A percentile compares a stretch with the other conserved stretches of the same genome.
These are phyloP conservation scores for Epirrita christyi DNA, from an alignment of 2,888 invertebrate genomes.

Conservation along the genomic window DNA sequence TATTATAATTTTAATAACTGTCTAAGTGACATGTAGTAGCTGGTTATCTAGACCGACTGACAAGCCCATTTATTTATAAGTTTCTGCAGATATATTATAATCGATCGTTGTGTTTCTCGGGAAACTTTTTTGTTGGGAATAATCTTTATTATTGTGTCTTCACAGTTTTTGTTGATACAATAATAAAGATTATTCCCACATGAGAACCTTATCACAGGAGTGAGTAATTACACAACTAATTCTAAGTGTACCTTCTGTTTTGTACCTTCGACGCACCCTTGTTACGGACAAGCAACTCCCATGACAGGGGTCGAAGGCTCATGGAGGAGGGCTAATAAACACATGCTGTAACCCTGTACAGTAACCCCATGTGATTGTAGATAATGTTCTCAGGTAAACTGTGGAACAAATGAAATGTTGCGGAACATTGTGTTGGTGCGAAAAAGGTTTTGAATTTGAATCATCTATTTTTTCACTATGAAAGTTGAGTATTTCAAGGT, in stretches of 20 bases:
- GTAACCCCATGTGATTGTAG: slow-evolving; percentile 34
- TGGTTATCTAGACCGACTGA: too few species aligned
- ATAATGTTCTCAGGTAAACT: slow-evolving; percentile 17
- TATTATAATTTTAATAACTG: too few species aligned
- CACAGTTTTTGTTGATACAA: slow-evolving; percentile 3
- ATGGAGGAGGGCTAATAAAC: slow-evolving; percentile 48
- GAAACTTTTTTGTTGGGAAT: too few species aligned
- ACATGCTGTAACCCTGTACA: slow-evolving; percentile 40
- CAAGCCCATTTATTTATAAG: too few species aligned
- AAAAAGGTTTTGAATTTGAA: background rate
- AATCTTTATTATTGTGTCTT: background rate
- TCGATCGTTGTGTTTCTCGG: too few species aligned
- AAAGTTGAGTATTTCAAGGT: too few species aligned
- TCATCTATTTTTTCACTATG: too few species aligned
- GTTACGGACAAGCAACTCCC: slow-evolving; percentile 46
- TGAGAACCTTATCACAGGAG: slow-evolving; percentile 12
- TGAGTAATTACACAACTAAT: slow-evolving; percentile 33
- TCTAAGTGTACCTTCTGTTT: slow-evolving; percentile 14
- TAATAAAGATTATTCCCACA: slow-evolving; percentile 7
- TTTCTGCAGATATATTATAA: too few species aligned
- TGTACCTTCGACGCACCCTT: slow-evolving; percentile 46
- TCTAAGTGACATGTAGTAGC: too few species aligned
- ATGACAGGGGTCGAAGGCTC: slow-evolving; percentile 55
- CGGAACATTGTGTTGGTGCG: background rate
- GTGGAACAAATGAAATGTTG: background rate